Percentiles rank a stretch among this genome's conserved stretches.
Conservation (phyloP, 2,113 vertebrate genomes). For the Hippocampus barbouri region DNA sequence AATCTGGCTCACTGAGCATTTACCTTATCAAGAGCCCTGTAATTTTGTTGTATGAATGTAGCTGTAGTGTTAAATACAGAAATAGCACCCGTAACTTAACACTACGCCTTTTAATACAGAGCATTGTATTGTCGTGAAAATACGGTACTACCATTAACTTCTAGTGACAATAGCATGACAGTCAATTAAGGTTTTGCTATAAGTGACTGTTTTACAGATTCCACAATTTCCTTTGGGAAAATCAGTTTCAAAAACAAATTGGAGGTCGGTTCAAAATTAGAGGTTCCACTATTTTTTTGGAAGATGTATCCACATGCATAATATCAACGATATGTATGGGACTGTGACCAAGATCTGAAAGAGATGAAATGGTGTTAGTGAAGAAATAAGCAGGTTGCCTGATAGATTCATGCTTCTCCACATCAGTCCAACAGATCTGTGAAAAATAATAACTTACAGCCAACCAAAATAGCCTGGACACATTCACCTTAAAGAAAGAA, state of each 20-base stretch:
- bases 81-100: too few relatives aligned
- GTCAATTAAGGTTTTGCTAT: background rate
- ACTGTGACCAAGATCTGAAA: conserved; percentile 25
- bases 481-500: background rate
- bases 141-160: background rate
- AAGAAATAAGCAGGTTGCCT: conserved; percentile 22
- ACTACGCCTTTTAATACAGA: too few relatives aligned
- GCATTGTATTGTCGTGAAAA: too few relatives aligned
- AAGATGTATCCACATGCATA: background rate
- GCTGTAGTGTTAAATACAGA: too few relatives aligned
- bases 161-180: background rate
- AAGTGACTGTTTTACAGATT: background rate
- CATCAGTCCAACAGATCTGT: conserved; percentile 12
- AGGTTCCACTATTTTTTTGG: background rate
- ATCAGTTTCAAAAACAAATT: background rate
- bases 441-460: background rate
- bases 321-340: background rate
- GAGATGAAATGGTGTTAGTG: conserved; percentile 47
- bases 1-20: background rate
- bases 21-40: background rate
- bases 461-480: background rate
- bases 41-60: background rate
- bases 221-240: background rate
- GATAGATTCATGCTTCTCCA: conserved; percentile 47
- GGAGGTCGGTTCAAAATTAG: background rate